Conservation (phyloP, 2,113 vertebrate genomes). For the Chamaetylas fuelleborni region DNA sequence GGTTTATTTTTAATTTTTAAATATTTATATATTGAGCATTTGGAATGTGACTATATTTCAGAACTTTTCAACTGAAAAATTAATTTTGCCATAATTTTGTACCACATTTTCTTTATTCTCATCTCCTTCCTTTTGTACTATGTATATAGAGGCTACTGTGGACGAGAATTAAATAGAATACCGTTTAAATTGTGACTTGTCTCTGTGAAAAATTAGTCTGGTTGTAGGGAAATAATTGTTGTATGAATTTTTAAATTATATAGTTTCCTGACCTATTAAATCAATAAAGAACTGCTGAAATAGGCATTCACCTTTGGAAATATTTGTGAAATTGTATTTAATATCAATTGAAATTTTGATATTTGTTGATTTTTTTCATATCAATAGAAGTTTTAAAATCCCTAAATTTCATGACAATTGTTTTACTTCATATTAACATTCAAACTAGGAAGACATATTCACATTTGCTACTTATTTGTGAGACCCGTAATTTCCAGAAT, state of each 20-base stretch:
- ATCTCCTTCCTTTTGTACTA: background rate
- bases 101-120: background rate
- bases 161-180: background rate
- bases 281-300: background rate
- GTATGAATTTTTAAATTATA: conserved; percentile 29
- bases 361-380: background rate
- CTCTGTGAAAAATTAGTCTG: background rate
- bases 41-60: background rate
- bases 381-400: background rate
- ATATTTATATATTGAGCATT: background rate
- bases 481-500: background rate
- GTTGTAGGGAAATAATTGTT: background rate
- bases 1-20: background rate
- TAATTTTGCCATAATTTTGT: background rate
- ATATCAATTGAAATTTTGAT: background rate
- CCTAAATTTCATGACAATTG: background rate
- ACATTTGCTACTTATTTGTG: background rate
- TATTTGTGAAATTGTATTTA: background rate
- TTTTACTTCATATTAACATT: background rate
- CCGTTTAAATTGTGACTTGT: background rate
- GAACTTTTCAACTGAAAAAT: background rate
- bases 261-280: conserved; percentile 27
- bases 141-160: background rate
- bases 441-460: background rate
- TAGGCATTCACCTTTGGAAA: background rate